Conservation (phyloP, 2,797 vertebrate genomes). For the Bradypodion pumilum region DNA sequence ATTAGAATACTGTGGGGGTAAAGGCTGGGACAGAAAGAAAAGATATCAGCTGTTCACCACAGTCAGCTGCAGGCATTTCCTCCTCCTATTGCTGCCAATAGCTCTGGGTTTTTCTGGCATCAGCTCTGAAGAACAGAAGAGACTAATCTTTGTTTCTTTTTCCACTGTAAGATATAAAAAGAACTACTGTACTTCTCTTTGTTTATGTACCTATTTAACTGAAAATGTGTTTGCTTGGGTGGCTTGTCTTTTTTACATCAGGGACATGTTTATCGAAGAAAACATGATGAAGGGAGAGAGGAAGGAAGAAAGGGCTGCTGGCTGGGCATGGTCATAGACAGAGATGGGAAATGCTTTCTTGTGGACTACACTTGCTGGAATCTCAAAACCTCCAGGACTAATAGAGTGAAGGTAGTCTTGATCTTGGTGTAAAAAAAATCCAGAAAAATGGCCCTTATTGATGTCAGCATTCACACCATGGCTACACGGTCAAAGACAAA, state of each 20-base stretch:
- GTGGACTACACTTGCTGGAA: too few relatives aligned
- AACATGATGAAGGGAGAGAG: not conserved
- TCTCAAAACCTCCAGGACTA: too few relatives aligned
- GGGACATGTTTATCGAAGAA: not conserved
- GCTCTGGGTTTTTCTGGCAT: constrained; percentile 4
- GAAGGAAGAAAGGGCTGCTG: too few relatives aligned
- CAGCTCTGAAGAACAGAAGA: not conserved
- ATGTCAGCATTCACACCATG: too few relatives aligned
- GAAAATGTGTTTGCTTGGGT: not conserved
- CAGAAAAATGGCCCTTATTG: too few relatives aligned
- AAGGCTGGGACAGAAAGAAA: not conserved
- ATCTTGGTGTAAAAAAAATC: too few relatives aligned
- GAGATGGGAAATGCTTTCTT: too few relatives aligned
- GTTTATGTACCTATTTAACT: not conserved
- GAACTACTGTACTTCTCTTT: too few relatives aligned
- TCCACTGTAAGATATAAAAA: constrained; percentile 6
- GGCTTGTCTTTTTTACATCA: not conserved
- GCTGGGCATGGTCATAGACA: too few relatives aligned
- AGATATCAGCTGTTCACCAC: not conserved
- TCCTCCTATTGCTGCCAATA: constrained; percentile 7
- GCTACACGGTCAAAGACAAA: too few relatives aligned
- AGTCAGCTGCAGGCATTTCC: constrained; percentile 27
- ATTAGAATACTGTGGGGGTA: not conserved
- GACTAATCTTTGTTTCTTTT: constrained; percentile 11
- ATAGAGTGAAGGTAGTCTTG: too few relatives aligned